Percentiles rank a stretch among this genome's conserved stretches.
Conservation (phyloP, 2,797 vertebrate genomes). For the Enteromius thamalakanensis region DNA sequence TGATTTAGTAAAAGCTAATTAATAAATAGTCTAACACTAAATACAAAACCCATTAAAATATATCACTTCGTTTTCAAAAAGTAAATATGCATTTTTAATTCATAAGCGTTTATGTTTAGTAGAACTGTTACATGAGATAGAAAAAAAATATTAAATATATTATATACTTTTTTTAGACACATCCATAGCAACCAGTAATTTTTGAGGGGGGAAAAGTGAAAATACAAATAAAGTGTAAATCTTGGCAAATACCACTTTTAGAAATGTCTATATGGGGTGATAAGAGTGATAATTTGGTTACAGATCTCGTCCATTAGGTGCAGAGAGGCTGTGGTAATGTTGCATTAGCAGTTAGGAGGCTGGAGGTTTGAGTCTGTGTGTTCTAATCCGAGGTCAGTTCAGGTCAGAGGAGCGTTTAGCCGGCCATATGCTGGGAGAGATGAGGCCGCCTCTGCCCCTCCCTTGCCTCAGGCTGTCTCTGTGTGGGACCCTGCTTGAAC, state of each 20-base stretch:
- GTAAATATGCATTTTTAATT: background rate
- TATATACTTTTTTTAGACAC: background rate
- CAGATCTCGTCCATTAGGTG: background rate
- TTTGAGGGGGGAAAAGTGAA: background rate
- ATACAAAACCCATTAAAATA: background rate
- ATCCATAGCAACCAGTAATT: background rate
- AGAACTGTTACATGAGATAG: too few relatives aligned
- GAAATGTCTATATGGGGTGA: background rate
- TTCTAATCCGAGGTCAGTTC: slow-evolving; percentile 41
- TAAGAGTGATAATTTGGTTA: background rate
- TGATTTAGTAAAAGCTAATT: background rate
- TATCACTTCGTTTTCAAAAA: background rate
- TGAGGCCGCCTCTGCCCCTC: slow-evolving; percentile 10
- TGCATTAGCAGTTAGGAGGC: slow-evolving; percentile 30
- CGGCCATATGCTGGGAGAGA: slow-evolving; percentile 36
- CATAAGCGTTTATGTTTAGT: background rate
- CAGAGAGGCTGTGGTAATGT: background rate
- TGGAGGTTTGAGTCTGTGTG: slow-evolving; percentile 12
- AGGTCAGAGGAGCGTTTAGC: slow-evolving; percentile 36
- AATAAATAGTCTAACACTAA: background rate
- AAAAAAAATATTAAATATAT: too few relatives aligned
- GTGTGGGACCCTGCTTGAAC: slow-evolving; percentile 10
- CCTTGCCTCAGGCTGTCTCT: slow-evolving; percentile 13
- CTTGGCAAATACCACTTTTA: background rate
- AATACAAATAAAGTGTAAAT: background rate